Evolutionary conservation across 1,140 invertebrate genomes (phyloP), one percentile per base, ranked within the genome.

Genomic region (Pantala flavescens): DNA sequence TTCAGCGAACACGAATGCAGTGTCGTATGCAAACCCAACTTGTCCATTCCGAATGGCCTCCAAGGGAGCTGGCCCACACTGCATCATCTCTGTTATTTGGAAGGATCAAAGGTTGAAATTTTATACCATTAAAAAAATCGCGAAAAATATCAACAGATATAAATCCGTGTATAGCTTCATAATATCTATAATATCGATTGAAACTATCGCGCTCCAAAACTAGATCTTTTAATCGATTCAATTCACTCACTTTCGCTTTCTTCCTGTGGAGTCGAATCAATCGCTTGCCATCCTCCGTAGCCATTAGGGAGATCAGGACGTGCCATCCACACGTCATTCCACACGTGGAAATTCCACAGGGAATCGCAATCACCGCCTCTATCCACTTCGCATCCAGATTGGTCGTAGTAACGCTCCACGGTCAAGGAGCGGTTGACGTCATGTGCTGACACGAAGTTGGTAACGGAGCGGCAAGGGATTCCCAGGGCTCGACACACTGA

Each of bases 261-360:
- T 82, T 93, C 91, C 80, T 93, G 92, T 3, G 91, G 91, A 14
- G 91, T 93, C 0, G 90, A 84, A 80, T 93, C 92, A 77, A 92
- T 89, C 10, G 88, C 88, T 81, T 93, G 91, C 91, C 91, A 93
- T 9, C 92, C 92, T 42, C 90, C 90, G 79, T 91, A 90, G 23
- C 90, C 90, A 79, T 77, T 70, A 14, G 91, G 90, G 23, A 93
- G 82, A 81, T 93, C 92, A 10, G 90, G 88, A 74, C 92, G 81
- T 43, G 86, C 84, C 88, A 93, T 91, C 92, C 91, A 93, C 71
- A 91, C 90, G 76, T 94, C 92, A 79, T 92, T 93, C 92, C 92
- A 94, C 0, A 91, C 90, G 80, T 94, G 92, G 84, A 92, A 94
- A 82, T 93, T 93, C 92, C 94, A 96, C 74, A 96, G 90, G 0